Conservation (phyloP, 2,113 vertebrate genomes). For the Triplophysa dalaica region DNA sequence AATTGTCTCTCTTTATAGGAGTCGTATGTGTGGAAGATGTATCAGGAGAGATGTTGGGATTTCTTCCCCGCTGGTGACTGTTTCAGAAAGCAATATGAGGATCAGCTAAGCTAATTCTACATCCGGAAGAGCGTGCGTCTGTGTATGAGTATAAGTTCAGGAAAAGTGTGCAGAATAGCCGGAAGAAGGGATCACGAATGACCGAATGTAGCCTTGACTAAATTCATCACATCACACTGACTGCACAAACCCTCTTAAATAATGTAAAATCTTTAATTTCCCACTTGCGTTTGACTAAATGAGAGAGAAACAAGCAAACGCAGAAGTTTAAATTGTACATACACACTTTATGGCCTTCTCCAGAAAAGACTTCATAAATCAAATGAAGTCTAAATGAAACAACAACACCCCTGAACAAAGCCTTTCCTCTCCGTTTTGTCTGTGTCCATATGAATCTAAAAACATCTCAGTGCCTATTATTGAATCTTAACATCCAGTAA, state of each 20-base stretch:
- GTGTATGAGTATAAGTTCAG: conserved; percentile 1
- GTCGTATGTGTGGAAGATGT: conserved; percentile 95
- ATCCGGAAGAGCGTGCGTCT: conserved; percentile 25
- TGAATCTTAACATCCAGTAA: conserved; percentile 30
- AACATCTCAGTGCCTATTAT: conserved; percentile 56
- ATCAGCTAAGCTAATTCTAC: conserved; percentile 82
- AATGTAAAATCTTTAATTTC: conserved; percentile 34
- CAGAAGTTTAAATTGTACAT: conserved; percentile 6
- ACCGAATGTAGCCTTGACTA: neutral
- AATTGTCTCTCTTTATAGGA: conserved; percentile 70
- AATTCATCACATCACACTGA: conserved; percentile 17
- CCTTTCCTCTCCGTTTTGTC: conserved; percentile 43
- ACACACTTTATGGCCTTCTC: conserved; percentile 19
- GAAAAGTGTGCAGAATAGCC: neutral
- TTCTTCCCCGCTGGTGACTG: conserved; percentile 93
- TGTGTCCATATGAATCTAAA: conserved; percentile 28
- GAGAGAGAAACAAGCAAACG: conserved; percentile 21
- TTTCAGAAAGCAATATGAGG: conserved; percentile 93
- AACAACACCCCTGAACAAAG: conserved; percentile 14
- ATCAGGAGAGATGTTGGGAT: conserved; percentile 91
- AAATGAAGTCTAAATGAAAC: conserved; percentile 31
- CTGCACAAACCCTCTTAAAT: conserved; percentile 22
- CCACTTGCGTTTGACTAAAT: conserved; percentile 18
- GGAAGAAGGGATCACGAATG: neutral
- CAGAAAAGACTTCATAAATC: neutral